A percentile compares a stretch with the other conserved stretches of the same genome.
These are phyloP conservation scores for Lampropteryx suffumata DNA, from an alignment of 2,888 invertebrate species.

Conservation along the genomic window DNA sequence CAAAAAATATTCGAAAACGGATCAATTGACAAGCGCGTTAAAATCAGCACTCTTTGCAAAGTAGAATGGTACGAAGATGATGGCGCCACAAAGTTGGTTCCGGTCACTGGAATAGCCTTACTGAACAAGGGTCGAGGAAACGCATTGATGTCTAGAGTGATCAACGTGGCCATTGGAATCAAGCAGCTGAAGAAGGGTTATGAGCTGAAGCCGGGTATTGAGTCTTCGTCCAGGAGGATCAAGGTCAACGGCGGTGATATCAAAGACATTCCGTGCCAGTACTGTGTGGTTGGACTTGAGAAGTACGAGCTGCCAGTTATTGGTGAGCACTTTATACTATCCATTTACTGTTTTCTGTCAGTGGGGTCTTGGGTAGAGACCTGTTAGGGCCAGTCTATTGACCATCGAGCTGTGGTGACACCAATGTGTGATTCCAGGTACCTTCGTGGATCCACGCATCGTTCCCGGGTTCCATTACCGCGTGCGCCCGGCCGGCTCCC, in stretches of 20 bases:
- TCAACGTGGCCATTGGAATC: slow-evolving; percentile 83
- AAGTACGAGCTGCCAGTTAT: slow-evolving; percentile 87
- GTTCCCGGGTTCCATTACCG: slow-evolving; percentile 88
- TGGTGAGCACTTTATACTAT: slow-evolving; percentile 70
- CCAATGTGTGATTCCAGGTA: slow-evolving; percentile 72
- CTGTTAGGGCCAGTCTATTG: too few species aligned
- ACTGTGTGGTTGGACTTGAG: slow-evolving; percentile 85
- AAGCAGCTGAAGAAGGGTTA: slow-evolving; percentile 81
- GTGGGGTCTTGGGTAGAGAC: too few species aligned
- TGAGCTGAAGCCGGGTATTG: slow-evolving; percentile 85
- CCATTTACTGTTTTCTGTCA: too few species aligned
- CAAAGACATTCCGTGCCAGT: slow-evolving; percentile 86
- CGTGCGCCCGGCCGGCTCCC: slow-evolving; percentile 86
- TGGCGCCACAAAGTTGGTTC: slow-evolving; percentile 82
- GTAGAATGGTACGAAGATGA: slow-evolving; percentile 87
- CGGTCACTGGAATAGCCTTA: slow-evolving; percentile 83
- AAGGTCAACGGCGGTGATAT: slow-evolving; percentile 84
- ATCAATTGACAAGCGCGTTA: slow-evolving; percentile 84
- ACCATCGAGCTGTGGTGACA: too few species aligned
- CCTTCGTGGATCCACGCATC: slow-evolving; percentile 88
- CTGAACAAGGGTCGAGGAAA: slow-evolving; percentile 77
- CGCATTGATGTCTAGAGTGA: slow-evolving; percentile 79
- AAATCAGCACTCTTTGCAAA: slow-evolving; percentile 85
- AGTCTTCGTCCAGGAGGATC: slow-evolving; percentile 84
- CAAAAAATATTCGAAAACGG: slow-evolving; percentile 70